These are phyloP conservation scores for Bugula neritina DNA, from an alignment of 2,888 invertebrate species.

Conservation along the genomic window DNA sequence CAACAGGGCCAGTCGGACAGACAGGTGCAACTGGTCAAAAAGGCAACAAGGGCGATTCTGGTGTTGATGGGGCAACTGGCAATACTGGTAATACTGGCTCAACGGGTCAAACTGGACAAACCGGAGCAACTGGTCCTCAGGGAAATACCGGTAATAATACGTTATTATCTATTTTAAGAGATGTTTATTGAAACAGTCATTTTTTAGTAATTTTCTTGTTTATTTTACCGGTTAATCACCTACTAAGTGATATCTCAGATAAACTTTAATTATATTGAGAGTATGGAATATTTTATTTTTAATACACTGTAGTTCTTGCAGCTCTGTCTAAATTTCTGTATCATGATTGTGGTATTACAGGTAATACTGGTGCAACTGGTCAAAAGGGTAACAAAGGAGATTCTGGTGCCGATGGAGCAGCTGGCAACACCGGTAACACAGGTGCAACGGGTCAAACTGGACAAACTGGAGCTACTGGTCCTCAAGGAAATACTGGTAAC, in stretches of 20 bases:
- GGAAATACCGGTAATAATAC: conserved; percentile 22
- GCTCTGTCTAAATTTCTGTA: too few relatives aligned
- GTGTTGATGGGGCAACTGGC: conserved; percentile 28
- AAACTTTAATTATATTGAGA: too few relatives aligned
- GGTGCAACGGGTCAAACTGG: conserved; percentile 26
- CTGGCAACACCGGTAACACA: conserved; percentile 10
- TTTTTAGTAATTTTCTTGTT: too few relatives aligned
- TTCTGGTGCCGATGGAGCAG: conserved; percentile 28
- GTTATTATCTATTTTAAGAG: too few relatives aligned
- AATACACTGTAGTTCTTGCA: too few relatives aligned
- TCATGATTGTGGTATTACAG: neutral
- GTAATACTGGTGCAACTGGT: conserved; percentile 26
- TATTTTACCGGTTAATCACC: too few relatives aligned
- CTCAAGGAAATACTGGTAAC: conserved; percentile 15
- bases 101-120: conserved; percentile 16
- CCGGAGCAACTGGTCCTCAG: conserved; percentile 15
- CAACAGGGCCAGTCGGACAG: conserved; percentile 22
- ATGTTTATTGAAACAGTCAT: too few relatives aligned
- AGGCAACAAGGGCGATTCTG: conserved; percentile 22
- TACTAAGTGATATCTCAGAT: too few relatives aligned
- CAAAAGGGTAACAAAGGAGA: conserved; percentile 7
- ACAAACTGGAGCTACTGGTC: conserved; percentile 12
- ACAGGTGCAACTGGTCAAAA: conserved; percentile 19
- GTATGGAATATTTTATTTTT: too few relatives aligned
- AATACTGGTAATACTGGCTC: conserved; percentile 23